phyloP scores from a whole-genome alignment of 2,888 invertebrate species.

The Torymus tubicola region DNA sequence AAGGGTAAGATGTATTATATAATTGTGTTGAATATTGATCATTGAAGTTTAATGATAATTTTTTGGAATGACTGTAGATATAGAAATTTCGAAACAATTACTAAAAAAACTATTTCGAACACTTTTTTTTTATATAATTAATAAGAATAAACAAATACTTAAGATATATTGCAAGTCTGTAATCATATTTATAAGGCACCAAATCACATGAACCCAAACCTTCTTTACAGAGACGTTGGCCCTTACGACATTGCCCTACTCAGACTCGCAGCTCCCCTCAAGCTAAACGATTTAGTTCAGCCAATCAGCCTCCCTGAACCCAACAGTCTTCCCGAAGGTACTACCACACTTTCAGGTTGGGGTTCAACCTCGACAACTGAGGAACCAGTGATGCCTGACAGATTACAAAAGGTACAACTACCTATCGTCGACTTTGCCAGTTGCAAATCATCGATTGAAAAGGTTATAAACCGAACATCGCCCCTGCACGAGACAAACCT shows the following conservation, averaged over 20 bases:
- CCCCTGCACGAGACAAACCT: conserved; percentile 67
- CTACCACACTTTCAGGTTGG: conserved; percentile 76
- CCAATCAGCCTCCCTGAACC: conserved; percentile 72
- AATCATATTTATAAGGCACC: too few species aligned
- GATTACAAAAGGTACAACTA: conserved; percentile 68
- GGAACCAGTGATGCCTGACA: conserved; percentile 63
- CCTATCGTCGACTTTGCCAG: conserved; percentile 65
- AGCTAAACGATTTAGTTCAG: conserved; percentile 69
- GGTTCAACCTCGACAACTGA: conserved; percentile 70
- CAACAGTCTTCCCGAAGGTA: conserved; percentile 65
- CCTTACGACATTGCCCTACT: conserved; percentile 79
- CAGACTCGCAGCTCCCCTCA: conserved; percentile 70
- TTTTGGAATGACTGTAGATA: too few species aligned
- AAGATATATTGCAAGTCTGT: too few species aligned
- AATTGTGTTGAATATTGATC: conserved; percentile 76
- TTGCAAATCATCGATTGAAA: conserved; percentile 64
- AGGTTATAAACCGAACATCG: conserved; percentile 50
- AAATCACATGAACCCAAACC: too few species aligned
- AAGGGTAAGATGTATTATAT: conserved; percentile 68
- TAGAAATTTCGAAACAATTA: too few species aligned
- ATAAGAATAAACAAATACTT: too few species aligned
- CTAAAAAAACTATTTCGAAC: too few species aligned
- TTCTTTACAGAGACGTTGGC: conserved; percentile 67
- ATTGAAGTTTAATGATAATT: background rate
- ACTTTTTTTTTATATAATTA: too few species aligned